Base-by-base conservation (phyloP, 2,113 vertebrate genomes). In the Bufo gargarizans region DNA sequence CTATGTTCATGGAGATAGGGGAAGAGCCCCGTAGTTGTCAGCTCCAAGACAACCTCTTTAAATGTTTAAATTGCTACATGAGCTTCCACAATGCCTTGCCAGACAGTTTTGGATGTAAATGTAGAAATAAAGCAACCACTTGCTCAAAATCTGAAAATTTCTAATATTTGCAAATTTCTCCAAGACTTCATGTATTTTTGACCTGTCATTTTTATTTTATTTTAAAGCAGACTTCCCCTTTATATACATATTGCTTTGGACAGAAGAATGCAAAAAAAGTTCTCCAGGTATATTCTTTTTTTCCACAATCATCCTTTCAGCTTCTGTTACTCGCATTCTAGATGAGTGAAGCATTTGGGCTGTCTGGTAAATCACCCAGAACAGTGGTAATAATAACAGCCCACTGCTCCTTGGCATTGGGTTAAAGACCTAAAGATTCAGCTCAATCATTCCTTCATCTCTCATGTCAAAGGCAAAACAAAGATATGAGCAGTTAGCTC, bases 371-470 rank as follows among this genome's bases (percentile, higher is more conserved):
- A 74, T 85, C 83, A 85, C 83, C 69, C 83, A 85, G n/a, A 85
- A 85, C 83, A 76, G 83, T 76, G 83, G 67, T 85, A 85, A 83
- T 83, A 83, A 83, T 69, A 81, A 9, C 79, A 81, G 79, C 79
- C 79, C 14, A 56, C 63, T 47, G 84, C 71, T 47, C 71, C 77
- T 58, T 80, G 85, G 77, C 77, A 58, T 58, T 56, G 65, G 77
- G 77, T 81, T 87, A 87, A 87, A 87, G 50, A 71, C 61, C 77
- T 43, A 33, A 55, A 71, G 50, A 87, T 81, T 69, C 77, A 43
- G 14, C 74, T 86, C 56, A 86, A 86, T 86, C 74, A 86, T 53
- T 63, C 58, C 59, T 86, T 74, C 78, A 88, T 88, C 86, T 82
- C 63, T 87, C 19, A 58, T 59, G 86, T 81, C 86, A 88, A 82